Base-by-base conservation (phyloP, 92 coral and sea anemone species). In the Zoanthus solanderi region DNA sequence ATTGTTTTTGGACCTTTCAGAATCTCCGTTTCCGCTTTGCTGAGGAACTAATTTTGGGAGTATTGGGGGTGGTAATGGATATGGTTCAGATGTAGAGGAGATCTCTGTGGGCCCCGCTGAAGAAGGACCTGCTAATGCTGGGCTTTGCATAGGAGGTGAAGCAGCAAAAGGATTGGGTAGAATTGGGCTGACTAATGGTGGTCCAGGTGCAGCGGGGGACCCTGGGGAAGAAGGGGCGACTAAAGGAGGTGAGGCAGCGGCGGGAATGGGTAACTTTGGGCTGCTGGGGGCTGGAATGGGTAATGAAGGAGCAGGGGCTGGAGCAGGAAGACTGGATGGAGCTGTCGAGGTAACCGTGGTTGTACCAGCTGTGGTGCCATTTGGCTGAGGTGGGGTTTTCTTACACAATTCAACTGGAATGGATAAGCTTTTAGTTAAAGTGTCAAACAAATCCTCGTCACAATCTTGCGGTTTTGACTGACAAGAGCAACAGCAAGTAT, bases 361-460 rank as follows among this genome's bases (percentile, higher is more conserved):
- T 32, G 84, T 44, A 9, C 73, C 46, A 18, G 68, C 18, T 2
- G 72, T 42, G 13, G 74, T 63, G 37, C 34, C 74, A 46, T 18
- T n/a, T 46, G 76, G 58, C 47, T 81, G 75, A 65, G 85, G 46
- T 18, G 76, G 18, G 5, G 42, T 18, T 14, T 81, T 81, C 76
- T 81, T 81, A 6, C 61, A 65, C 61, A 81, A 18, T n/a, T 81
- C 85, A 81, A 67, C 4, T 0, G 85, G 76, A 81, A 81, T 81
- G 23, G 76, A 46, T 9, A 81, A 16, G 13, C 75, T 81, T 66
- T 81, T 81, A 17, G 85, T 81, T 65, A 81, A 66, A 3, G 85
- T 18, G 61, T 81, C 85, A 63, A 60, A 81, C 85, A 81, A 18
- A 15, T 81, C 85, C 28, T 81, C 85, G 23, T 81, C 85, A 18